phyloP scores from a whole-genome alignment of 2,113 vertebrate genomes.

The Muntiacus muntjak region DNA sequence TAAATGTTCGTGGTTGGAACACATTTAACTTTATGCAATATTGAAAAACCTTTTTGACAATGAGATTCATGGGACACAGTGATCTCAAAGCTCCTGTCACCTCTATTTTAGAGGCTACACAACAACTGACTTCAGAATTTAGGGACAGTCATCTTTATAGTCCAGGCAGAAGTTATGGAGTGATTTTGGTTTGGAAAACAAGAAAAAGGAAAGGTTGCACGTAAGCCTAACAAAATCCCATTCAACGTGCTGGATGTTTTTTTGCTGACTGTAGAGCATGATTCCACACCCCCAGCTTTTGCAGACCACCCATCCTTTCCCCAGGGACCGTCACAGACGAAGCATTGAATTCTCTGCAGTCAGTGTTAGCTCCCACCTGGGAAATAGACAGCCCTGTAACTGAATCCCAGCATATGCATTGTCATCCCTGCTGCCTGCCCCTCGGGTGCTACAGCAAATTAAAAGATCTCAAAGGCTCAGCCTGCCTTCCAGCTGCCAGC shows the following conservation, averaged over 20 bases:
- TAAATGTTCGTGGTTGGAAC: neutral
- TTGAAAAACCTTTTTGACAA: neutral
- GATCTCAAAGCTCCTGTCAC: neutral
- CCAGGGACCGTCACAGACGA: neutral
- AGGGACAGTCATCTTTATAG: neutral
- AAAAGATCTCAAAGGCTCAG: slow-evolving; percentile 59
- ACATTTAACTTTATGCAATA: neutral
- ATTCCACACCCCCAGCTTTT: neutral
- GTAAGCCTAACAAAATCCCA: neutral
- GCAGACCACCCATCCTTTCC: slow-evolving; percentile 7
- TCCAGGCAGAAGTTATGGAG: neutral
- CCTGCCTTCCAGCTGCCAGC: slow-evolving; percentile 73
- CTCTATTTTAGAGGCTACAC: neutral
- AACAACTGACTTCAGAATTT: neutral
- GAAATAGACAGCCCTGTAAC: slow-evolving; percentile 60
- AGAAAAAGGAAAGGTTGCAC: neutral
- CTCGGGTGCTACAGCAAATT: slow-evolving; percentile 52
- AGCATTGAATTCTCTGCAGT: slow-evolving; percentile 14
- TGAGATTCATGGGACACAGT: neutral
- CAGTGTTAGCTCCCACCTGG: slow-evolving; percentile 40
- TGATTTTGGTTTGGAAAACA: slow-evolving; percentile 39
- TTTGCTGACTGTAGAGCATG: neutral
- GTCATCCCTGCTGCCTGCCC: slow-evolving; percentile 34
- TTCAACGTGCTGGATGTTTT: neutral
- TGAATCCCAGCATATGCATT: slow-evolving; percentile 49